Percentiles rank a stretch among this genome's conserved stretches.
These are phyloP conservation scores for Apocrypta bakeri DNA, from an alignment of 1,140 invertebrate species.

Conservation along the genomic window DNA sequence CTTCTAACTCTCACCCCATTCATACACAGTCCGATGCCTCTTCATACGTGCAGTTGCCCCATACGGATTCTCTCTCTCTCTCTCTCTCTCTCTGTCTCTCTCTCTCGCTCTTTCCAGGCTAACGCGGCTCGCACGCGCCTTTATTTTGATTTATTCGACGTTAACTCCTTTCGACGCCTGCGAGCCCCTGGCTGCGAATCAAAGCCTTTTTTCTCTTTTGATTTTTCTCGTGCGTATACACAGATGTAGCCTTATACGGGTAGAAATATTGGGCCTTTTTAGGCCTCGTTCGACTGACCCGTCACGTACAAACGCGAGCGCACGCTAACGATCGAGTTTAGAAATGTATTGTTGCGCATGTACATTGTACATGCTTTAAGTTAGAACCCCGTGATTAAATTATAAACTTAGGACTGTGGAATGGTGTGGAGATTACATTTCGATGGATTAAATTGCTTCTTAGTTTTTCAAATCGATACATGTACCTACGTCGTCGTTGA, in stretches of 20 bases:
- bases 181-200: not conserved
- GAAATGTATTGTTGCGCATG: not conserved
- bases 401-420: not conserved
- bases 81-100: conserved; percentile 34
- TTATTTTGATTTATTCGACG: conserved; percentile 62
- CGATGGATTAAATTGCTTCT: too few relatives aligned
- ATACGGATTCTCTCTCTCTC: conserved; percentile 22
- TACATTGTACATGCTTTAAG: too few relatives aligned
- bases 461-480: too few relatives aligned
- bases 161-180: conserved; percentile 52
- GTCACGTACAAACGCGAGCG: conserved; percentile 28
- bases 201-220: conserved; percentile 37
- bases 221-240: not conserved
- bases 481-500: too few relatives aligned
- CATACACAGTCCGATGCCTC: not conserved
- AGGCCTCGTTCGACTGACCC: conserved; percentile 29
- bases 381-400: too few relatives aligned
- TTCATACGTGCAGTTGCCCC: not conserved
- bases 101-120: conserved; percentile 54
- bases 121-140: conserved; percentile 50
- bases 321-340: not conserved
- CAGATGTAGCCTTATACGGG: not conserved
- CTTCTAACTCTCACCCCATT: not conserved
- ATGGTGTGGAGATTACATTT: too few relatives aligned
- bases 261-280: conserved; percentile 41